A percentile compares a stretch with the other conserved stretches of the same genome.
These are phyloP conservation scores for Chrysemys picta DNA, from an alignment of 2,113 vertebrate species.

Conservation along the genomic window DNA sequence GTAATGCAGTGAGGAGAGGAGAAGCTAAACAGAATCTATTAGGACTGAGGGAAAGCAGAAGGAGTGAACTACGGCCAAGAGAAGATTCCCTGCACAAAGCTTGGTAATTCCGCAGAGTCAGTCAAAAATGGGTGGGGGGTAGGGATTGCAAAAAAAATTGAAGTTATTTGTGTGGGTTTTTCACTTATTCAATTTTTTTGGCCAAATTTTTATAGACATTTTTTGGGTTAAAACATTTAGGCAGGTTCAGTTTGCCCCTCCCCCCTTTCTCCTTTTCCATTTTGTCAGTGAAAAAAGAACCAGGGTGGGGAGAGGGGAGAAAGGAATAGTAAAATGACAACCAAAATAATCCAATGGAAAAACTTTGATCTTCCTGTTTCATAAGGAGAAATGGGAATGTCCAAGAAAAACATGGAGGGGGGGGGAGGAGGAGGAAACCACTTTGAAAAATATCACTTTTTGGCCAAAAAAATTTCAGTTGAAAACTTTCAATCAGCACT, in stretches of 20 bases:
- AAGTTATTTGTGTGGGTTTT: no score
- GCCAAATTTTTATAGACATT: no score
- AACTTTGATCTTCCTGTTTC: constrained; percentile 2
- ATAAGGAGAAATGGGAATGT: background rate
- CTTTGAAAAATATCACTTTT: background rate
- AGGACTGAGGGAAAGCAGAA: background rate
- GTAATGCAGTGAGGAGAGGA: background rate
- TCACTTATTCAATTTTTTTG: no score
- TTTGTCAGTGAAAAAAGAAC: background rate
- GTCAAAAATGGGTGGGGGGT: background rate
- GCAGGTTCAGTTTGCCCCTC: background rate
- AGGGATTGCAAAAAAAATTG: background rate
- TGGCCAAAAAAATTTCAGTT: background rate
- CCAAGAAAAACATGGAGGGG: background rate
- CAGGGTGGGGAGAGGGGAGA: background rate
- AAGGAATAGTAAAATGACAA: background rate
- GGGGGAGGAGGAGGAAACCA: background rate
- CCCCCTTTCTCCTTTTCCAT: background rate
- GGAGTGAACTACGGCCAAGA: background rate
- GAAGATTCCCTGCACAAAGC: background rate
- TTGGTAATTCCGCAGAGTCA: background rate
- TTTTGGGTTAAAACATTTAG: background rate
- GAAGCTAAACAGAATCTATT: background rate
- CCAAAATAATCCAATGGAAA: background rate
- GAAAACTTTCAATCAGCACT: background rate